A percentile compares a stretch with the other conserved stretches of the same genome.
Evolutionary conservation across 2,113 vertebrate genomes (phyloP).

Genomic region (Lepidothrix coronata): DNA sequence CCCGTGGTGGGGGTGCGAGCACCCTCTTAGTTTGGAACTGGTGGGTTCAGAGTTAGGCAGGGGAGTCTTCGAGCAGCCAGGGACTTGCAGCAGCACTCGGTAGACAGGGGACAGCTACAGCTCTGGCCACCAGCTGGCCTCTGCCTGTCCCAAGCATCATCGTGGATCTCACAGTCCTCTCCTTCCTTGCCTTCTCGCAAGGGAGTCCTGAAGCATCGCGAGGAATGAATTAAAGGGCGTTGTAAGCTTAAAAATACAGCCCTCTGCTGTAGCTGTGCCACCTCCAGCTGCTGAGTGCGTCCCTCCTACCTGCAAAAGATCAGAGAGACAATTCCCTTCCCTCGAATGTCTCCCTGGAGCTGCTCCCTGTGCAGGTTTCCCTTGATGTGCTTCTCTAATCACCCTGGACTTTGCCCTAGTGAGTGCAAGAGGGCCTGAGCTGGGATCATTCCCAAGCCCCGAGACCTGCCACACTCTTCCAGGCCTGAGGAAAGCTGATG

Average conservation of each 20-base stretch:
- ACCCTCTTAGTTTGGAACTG: accelerated
- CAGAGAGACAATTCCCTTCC: neutral
- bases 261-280: conserved; percentile 42
- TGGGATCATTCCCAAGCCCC: neutral
- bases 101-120: neutral
- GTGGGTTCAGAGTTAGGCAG: neutral
- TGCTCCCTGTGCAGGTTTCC: neutral
- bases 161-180: accelerated
- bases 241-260: neutral
- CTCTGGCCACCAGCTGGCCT: neutral
- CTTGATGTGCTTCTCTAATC: neutral
- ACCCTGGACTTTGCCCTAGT: neutral
- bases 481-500: neutral
- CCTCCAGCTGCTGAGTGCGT: neutral
- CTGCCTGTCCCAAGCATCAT: neutral
- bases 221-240: neutral
- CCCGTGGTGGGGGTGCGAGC: accelerated
- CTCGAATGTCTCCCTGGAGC: neutral
- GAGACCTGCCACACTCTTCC: accelerated
- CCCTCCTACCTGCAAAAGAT: conserved; percentile 34
- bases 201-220: neutral
- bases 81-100: neutral
- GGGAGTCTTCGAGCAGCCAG: neutral
- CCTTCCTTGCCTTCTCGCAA: neutral
- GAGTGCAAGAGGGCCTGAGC: neutral